Conservation (phyloP, 2,113 vertebrate species). For the Nothobranchius kuhntae region DNA sequence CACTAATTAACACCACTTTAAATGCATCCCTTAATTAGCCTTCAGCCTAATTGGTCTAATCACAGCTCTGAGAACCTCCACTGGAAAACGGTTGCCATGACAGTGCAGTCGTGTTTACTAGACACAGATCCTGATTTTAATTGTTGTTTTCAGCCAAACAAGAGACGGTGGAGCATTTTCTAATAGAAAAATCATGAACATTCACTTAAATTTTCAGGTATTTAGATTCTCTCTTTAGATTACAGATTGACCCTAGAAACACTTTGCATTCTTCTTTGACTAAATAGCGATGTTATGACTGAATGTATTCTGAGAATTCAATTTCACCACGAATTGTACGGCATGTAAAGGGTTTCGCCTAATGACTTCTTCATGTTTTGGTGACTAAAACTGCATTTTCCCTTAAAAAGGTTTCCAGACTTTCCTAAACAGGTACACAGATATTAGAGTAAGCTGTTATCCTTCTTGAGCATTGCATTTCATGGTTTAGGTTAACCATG, state of each 20-base stretch:
- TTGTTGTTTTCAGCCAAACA: constrained; percentile 34
- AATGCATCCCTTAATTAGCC: constrained; percentile 77
- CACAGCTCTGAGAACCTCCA: constrained; percentile 60
- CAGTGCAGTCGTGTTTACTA: constrained; percentile 9
- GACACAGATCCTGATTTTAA: constrained; percentile 17
- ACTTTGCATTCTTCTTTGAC: constrained; percentile 4
- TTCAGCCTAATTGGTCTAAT: constrained; percentile 70
- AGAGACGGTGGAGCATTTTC: not conserved
- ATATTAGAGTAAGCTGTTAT: constrained; percentile 24
- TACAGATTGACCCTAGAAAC: not conserved
- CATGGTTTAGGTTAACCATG: constrained; percentile 15
- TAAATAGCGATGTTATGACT: constrained; percentile 25
- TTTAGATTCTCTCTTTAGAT: not conserved
- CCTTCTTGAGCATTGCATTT: constrained; percentile 17
- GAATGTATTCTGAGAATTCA: constrained; percentile 35
- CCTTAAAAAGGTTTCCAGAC: constrained; percentile 31
- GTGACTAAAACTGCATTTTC: constrained; percentile 38
- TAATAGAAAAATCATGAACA: not conserved
- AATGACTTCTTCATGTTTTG: constrained; percentile 31
- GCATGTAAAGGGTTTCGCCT: constrained; percentile 2
- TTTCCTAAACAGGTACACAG: constrained; percentile 26
- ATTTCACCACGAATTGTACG: constrained; percentile 53
- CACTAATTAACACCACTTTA: constrained; percentile 71
- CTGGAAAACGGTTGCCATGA: constrained; percentile 63
- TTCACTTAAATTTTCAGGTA: not conserved